phyloP scores from a whole-genome alignment of 2,797 vertebrate genomes.

The Taenioides sp. region DNA sequence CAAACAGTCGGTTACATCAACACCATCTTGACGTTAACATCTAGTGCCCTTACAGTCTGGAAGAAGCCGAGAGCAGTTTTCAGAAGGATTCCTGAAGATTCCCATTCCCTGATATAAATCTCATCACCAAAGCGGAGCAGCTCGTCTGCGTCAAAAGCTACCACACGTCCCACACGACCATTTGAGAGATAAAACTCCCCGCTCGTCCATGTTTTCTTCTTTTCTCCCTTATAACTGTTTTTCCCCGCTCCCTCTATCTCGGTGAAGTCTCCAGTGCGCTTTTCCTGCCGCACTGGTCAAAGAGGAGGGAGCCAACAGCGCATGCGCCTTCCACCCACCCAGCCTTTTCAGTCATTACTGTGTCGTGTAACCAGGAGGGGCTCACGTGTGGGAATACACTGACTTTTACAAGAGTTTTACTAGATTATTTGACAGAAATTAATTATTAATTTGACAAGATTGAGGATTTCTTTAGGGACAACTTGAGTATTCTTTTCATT shows the following conservation, averaged over 20 bases:
- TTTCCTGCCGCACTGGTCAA: slow-evolving; percentile 81
- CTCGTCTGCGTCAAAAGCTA: slow-evolving; percentile 19
- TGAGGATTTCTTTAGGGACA: background rate
- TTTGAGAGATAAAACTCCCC: slow-evolving; percentile 3
- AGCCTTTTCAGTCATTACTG: slow-evolving; percentile 31
- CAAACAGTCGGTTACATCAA: slow-evolving; percentile 23
- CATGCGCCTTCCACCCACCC: slow-evolving; percentile 75
- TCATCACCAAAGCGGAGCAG: slow-evolving; percentile 48
- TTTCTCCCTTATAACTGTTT: slow-evolving; percentile 40
- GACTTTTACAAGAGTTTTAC: background rate
- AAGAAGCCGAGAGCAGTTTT: slow-evolving; percentile 38
- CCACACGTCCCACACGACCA: slow-evolving; percentile 14
- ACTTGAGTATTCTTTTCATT: background rate
- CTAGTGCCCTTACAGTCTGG: slow-evolving; percentile 16
- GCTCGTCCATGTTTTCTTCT: slow-evolving; percentile 45
- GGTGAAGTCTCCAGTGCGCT: slow-evolving; percentile 71
- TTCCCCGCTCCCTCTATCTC: slow-evolving; percentile 39
- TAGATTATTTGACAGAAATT: background rate
- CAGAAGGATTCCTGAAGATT: slow-evolving; percentile 50
- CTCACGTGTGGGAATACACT: background rate
- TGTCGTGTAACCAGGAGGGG: slow-evolving; percentile 41
- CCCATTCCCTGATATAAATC: slow-evolving; percentile 62
- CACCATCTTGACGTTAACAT: slow-evolving; percentile 42
- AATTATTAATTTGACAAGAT: background rate
- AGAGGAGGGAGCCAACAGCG: slow-evolving; percentile 56